These are phyloP conservation scores for Nomada lathburiana DNA, from an alignment of 2,888 invertebrate species.

Conservation along the genomic window DNA sequence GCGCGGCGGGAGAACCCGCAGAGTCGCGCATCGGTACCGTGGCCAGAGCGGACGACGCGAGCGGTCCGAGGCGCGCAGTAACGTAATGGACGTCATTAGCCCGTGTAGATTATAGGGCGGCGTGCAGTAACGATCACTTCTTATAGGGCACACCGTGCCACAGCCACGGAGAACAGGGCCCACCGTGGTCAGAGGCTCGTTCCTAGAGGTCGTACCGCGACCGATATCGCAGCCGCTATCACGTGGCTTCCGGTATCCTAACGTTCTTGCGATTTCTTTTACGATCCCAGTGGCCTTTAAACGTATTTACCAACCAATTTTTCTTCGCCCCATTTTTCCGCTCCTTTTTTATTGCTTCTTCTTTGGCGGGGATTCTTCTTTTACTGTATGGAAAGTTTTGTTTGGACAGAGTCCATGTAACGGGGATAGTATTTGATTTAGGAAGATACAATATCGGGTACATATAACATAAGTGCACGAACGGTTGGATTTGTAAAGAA, in stretches of 20 bases:
- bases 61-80: slow-evolving; percentile 79
- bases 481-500: no score
- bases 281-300: not conserved
- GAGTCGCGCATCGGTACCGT: slow-evolving; percentile 80
- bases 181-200: slow-evolving; percentile 72
- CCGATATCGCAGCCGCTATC: slow-evolving; percentile 73
- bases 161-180: slow-evolving; percentile 71
- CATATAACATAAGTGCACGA: no score
- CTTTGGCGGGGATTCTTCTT: not conserved
- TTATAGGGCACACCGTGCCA: slow-evolving; percentile 81
- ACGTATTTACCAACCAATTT: not conserved
- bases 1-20: slow-evolving; percentile 30
- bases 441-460: no score
- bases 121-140: slow-evolving; percentile 84
- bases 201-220: slow-evolving; percentile 73
- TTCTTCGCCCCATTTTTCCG: not conserved
- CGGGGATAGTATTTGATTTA: no score
- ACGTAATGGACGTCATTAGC: slow-evolving; percentile 85
- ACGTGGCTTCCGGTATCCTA: slow-evolving; percentile 62
- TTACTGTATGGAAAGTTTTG: no score
- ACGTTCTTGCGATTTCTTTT: not conserved
- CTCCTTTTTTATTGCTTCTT: no score
- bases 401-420: no score
- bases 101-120: slow-evolving; percentile 85
- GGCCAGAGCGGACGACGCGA: slow-evolving; percentile 79